Conservation (phyloP, 1,140 invertebrate genomes). For the Geopemphigus sp. region DNA sequence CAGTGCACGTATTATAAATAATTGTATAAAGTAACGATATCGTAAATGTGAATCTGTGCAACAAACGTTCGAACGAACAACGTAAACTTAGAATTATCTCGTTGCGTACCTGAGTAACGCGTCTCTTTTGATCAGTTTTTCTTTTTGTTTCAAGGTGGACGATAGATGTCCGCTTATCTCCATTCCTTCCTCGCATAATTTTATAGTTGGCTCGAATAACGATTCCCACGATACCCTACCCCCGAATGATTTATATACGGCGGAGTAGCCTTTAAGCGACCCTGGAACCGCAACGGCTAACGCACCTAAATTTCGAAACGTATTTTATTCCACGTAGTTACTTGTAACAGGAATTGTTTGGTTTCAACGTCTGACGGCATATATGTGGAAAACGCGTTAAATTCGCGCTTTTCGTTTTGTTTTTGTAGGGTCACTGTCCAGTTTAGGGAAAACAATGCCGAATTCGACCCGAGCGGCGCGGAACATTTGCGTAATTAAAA, state of each 20-base stretch:
- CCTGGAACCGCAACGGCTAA: conserved; percentile 85
- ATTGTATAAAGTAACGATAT: background rate
- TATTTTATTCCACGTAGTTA: too few relatives aligned
- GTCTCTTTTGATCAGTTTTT: conserved; percentile 50
- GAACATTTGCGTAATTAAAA: too few relatives aligned
- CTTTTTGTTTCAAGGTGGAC: conserved; percentile 39
- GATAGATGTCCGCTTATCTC: conserved; percentile 66
- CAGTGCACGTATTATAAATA: background rate
- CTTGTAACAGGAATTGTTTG: too few relatives aligned
- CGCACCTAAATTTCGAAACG: conserved; percentile 59
- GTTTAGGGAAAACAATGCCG: too few relatives aligned
- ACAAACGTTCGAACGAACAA: background rate
- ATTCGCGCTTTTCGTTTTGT: too few relatives aligned
- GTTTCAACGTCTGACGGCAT: too few relatives aligned
- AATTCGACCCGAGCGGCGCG: too few relatives aligned
- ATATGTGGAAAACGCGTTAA: too few relatives aligned
- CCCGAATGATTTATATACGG: conserved; percentile 72
- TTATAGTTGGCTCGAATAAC: conserved; percentile 75
- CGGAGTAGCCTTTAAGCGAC: conserved; percentile 83
- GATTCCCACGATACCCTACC: conserved; percentile 71
- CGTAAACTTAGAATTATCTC: background rate
- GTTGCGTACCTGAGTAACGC: conserved; percentile 37
- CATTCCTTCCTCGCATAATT: conserved; percentile 70
- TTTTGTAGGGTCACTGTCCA: too few relatives aligned
- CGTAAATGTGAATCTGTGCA: too few relatives aligned